Base-by-base conservation (phyloP, 1,140 invertebrate species). In the Eumeta japonica region DNA sequence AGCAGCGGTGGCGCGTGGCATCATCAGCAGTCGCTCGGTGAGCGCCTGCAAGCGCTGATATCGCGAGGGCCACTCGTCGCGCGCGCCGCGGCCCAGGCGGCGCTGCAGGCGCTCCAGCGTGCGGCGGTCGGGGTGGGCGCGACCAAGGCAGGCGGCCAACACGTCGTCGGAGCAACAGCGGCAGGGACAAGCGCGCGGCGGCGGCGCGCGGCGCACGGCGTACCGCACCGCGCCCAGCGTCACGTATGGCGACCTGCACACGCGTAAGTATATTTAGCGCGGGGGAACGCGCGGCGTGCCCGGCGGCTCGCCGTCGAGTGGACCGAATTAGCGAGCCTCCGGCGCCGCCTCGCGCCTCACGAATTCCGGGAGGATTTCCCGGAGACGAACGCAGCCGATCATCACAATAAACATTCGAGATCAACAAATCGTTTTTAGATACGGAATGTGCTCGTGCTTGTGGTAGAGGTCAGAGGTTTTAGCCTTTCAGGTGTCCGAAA, bases 51-150 rank as follows among this genome's bases (percentile, higher is more conserved):
- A 76, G 39, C 83, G 79, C 57, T 87, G 55, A 79, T 82, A 66
- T 72, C 80, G 65, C 75, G 77, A 68, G 76, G 74, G 67, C 72
- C 68, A 58, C 50, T 66, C 62, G 57, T 67, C 58, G 60, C 64
- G 58, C 56, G 58, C 49, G 75, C 78, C 78, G 68, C 84, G 83
- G 72, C 84, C 85, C 77, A 87, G 85, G 62, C 85, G 83, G 63
- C 81, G 85, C 56, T 86, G 84, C 62, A 88, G 77, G 42, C 85
- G 86, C 75, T 88, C 86, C 84, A 89, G 82, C 58, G 82, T 82
- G 75, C 78, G 78, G 54, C 73, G 68, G 62, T 75, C 62, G 41
- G 61, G 67, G 58, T 62, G 59, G 61, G 60, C 57, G 54, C 64
- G 64, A 52, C 62, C 68, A 56, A 76, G 76, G 68, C 73, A 76